Percentiles rank a stretch among this genome's conserved stretches.
Conservation (phyloP, 1,140 invertebrate genomes). For the Antheraea pernyi region DNA sequence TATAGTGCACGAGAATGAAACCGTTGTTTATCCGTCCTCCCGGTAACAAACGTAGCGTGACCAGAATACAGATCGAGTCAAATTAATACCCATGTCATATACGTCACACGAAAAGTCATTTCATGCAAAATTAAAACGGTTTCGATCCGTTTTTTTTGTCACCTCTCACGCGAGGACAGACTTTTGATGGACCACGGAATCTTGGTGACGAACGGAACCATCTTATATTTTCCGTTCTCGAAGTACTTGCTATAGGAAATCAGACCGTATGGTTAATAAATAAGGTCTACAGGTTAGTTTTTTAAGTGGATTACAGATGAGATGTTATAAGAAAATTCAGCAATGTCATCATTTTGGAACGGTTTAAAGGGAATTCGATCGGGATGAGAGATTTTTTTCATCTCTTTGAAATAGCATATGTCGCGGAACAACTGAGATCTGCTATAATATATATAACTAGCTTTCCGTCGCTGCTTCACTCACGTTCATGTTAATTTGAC, state of each 20-base stretch:
- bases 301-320: neutral
- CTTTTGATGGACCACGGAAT: conserved; percentile 16
- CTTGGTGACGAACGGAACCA: conserved; percentile 16
- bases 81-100: conserved; percentile 4
- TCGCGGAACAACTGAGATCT: neutral
- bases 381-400: conserved; percentile 15
- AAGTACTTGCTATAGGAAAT: neutral
- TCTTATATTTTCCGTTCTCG: neutral
- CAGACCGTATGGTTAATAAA: conserved; percentile 5
- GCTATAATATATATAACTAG: neutral
- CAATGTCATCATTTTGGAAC: conserved; percentile 44
- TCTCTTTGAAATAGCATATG: neutral
- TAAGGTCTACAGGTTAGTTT: conserved; percentile 7
- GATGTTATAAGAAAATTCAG: conserved; percentile 31
- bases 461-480: too few relatives aligned
- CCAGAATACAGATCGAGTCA: neutral
- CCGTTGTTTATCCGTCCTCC: neutral
- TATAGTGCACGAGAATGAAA: too few relatives aligned
- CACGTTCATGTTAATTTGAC: too few relatives aligned
- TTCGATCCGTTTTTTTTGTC: conserved; percentile 39
- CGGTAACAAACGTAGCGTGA: neutral
- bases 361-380: conserved; percentile 35
- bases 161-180: conserved; percentile 31
- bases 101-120: conserved; percentile 41
- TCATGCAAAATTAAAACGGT: conserved; percentile 57